Evolutionary conservation across 2,888 invertebrate species (phyloP).

Genomic region (Drosophila macrospina): DNA sequence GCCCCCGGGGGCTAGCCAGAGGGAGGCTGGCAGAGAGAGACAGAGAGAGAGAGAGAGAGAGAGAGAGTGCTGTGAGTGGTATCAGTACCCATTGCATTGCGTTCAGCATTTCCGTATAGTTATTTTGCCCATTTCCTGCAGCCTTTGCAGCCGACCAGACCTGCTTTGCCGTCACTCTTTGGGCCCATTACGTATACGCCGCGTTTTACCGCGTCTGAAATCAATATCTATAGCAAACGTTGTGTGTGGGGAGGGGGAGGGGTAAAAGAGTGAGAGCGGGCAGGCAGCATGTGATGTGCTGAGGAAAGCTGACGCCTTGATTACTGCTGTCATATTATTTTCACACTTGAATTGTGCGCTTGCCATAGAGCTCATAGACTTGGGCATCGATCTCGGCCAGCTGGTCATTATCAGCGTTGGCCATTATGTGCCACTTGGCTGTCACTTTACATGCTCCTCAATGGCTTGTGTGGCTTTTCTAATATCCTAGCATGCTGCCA

Average conservation of each 20-base stretch:
- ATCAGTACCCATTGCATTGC: slow-evolving; percentile 24
- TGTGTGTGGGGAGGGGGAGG: neutral
- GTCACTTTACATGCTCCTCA: slow-evolving; percentile 66
- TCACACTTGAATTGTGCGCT: slow-evolving; percentile 71
- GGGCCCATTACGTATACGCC: slow-evolving; percentile 45
- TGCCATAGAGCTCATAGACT: too few relatives aligned
- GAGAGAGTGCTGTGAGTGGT: too few relatives aligned
- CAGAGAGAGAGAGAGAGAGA: too few relatives aligned
- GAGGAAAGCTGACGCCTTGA: slow-evolving; percentile 54
- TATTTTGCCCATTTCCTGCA: slow-evolving; percentile 75
- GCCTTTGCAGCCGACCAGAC: slow-evolving; percentile 37
- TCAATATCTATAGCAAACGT: slow-evolving; percentile 54
- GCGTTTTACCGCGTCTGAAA: slow-evolving; percentile 56
- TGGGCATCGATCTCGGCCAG: slow-evolving; percentile 60
- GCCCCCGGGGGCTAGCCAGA: neutral
- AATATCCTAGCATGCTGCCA: slow-evolving; percentile 56
- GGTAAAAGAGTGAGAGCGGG: too few relatives aligned
- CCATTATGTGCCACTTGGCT: slow-evolving; percentile 65
- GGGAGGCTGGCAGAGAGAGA: neutral
- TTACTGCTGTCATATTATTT: slow-evolving; percentile 78
- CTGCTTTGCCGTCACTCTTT: slow-evolving; percentile 16
- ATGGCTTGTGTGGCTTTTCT: slow-evolving; percentile 56
- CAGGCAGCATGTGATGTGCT: neutral
- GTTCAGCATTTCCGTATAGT: slow-evolving; percentile 67
- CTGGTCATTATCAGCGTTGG: slow-evolving; percentile 66